Evolutionary conservation across 2,797 vertebrate species (phyloP).

Genomic region (Poecilia gillii): DNA sequence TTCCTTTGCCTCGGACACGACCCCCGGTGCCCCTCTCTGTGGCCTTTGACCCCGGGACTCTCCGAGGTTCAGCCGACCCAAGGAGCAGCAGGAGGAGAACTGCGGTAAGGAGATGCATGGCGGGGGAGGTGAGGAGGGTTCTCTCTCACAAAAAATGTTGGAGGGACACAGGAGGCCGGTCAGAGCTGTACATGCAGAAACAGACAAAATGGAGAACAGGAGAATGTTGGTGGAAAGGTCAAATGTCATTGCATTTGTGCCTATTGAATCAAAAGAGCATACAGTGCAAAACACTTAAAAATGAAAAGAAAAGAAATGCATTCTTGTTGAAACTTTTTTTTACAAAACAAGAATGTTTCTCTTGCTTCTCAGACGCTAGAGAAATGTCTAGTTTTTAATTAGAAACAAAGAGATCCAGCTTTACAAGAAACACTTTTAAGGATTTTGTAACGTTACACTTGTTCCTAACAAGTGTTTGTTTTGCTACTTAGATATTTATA

Average conservation of each 20-base stretch:
- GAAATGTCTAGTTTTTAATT: background rate
- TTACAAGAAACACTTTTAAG: background rate
- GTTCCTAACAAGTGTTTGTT: background rate
- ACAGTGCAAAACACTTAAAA: background rate
- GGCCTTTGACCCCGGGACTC: conserved; percentile 69
- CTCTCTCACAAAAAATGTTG: conserved; percentile 24
- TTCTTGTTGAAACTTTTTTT: background rate
- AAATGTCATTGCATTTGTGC: background rate
- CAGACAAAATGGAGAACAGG: conserved; percentile 27
- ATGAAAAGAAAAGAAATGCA: background rate
- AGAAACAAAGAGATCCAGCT: background rate
- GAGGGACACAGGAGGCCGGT: conserved; percentile 57
- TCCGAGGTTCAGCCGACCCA: conserved; percentile 77
- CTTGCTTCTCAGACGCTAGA: background rate
- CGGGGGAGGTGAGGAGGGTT: conserved; percentile 60
- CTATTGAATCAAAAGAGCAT: background rate
- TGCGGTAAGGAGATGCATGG: conserved; percentile 84
- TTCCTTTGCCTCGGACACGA: conserved; percentile 64
- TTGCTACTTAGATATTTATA: background rate
- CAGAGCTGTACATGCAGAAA: conserved; percentile 69
- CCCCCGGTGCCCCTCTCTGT: conserved; percentile 61
- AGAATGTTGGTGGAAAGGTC: background rate
- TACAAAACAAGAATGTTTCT: background rate
- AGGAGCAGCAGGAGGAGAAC: conserved; percentile 85
- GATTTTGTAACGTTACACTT: background rate